phyloP scores from a whole-genome alignment of 1,140 invertebrate genomes.

The Pogonomyrmex barbatus region DNA sequence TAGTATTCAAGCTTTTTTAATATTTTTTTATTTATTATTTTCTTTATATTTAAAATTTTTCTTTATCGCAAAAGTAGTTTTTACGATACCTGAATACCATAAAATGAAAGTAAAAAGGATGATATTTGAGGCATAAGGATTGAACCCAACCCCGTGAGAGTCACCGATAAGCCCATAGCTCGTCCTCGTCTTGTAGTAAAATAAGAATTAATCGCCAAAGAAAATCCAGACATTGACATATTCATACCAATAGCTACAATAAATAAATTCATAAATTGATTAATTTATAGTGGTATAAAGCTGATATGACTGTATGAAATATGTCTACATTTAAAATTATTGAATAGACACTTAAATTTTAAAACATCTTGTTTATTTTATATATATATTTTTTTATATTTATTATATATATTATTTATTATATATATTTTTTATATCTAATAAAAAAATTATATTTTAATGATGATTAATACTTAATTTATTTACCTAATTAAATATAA shows the following conservation, averaged over 20 bases:
- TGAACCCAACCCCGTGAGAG: slow-evolving; percentile 89
- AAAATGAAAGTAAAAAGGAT: slow-evolving; percentile 86
- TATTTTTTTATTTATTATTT: background rate
- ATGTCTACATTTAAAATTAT: background rate
- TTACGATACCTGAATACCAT: slow-evolving; percentile 85
- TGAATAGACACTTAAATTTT: too few species aligned
- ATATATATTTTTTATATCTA: background rate
- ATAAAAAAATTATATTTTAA: slow-evolving; percentile 10
- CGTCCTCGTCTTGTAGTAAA: slow-evolving; percentile 88
- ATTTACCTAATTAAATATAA: background rate
- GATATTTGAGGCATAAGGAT: slow-evolving; percentile 90
- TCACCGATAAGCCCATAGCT: slow-evolving; percentile 89
- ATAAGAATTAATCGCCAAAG: slow-evolving; percentile 90
- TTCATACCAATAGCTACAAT: slow-evolving; percentile 88
- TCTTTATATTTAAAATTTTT: background rate
- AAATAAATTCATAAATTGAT: background rate
- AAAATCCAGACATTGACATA: slow-evolving; percentile 88
- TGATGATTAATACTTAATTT: background rate
- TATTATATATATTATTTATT: too few species aligned
- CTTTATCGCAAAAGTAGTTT: background rate
- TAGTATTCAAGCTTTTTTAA: background rate
- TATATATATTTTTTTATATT: too few species aligned
- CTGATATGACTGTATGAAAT: too few species aligned
- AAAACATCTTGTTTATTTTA: background rate
- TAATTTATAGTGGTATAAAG: background rate